phyloP scores from a whole-genome alignment of 2,888 invertebrate species.

The Tigriopus californicus region DNA sequence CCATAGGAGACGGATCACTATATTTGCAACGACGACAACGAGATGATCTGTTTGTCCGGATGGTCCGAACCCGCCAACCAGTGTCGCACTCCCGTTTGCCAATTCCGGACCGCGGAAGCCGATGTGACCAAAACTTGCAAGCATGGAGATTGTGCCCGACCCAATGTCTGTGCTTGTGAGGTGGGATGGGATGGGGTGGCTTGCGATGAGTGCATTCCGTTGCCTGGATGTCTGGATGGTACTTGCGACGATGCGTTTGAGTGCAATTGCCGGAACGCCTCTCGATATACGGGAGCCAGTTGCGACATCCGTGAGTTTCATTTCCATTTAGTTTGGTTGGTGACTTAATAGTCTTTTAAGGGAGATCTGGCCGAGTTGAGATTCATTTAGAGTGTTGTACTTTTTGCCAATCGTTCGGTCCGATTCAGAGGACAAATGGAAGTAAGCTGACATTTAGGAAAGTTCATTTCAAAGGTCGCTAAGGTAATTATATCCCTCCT shows the following conservation, averaged over 20 bases:
- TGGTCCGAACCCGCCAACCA: not conserved
- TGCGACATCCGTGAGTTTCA: not conserved
- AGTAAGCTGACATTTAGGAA: too few relatives aligned
- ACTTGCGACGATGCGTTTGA: not conserved
- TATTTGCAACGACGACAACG: not conserved
- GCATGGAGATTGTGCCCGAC: not conserved
- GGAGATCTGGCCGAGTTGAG: too few relatives aligned
- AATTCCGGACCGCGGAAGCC: not conserved
- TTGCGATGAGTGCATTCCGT: not conserved
- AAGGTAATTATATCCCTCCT: too few relatives aligned
- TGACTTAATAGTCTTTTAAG: too few relatives aligned
- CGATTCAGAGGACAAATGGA: too few relatives aligned
- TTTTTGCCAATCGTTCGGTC: too few relatives aligned
- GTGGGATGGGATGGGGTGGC: conserved; percentile 9
- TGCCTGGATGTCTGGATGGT: conserved; percentile 9
- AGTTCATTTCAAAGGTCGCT: too few relatives aligned
- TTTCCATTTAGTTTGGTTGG: too few relatives aligned
- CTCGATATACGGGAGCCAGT: not conserved
- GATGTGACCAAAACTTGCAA: not conserved
- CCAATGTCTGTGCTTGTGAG: conserved; percentile 4
- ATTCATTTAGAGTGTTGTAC: too few relatives aligned
- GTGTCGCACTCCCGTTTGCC: not conserved
- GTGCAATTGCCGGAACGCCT: not conserved
- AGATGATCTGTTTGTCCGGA: conserved; percentile 1
- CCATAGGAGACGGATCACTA: not conserved